A percentile compares a stretch with the other conserved stretches of the same genome.
phyloP scores from a whole-genome alignment of 2,888 invertebrate species.

The Philereme transversata region DNA sequence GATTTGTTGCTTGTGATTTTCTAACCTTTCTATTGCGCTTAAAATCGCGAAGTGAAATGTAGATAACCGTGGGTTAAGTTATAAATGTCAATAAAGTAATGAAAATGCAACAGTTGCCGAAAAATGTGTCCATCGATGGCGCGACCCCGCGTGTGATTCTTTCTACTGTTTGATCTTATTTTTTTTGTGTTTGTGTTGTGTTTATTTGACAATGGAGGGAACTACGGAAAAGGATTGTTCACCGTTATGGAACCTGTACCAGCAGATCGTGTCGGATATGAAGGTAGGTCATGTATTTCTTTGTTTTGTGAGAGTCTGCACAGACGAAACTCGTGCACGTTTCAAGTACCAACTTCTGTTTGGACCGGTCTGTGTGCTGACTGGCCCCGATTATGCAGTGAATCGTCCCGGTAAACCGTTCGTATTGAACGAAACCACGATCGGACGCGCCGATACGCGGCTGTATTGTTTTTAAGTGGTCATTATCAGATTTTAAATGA shows the following conservation, averaged over 20 bases:
- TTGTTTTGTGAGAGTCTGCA: slow-evolving; percentile 15
- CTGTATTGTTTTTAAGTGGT: slow-evolving; percentile 29
- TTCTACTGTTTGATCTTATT: slow-evolving; percentile 59
- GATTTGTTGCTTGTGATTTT: slow-evolving; percentile 72
- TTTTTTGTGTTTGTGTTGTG: slow-evolving; percentile 59
- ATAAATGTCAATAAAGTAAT: slow-evolving; percentile 37
- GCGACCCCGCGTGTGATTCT: slow-evolving; percentile 59
- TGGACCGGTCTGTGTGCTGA: slow-evolving; percentile 39
- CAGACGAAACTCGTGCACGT: background rate
- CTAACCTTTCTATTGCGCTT: slow-evolving; percentile 43
- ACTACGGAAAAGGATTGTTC: slow-evolving; percentile 92
- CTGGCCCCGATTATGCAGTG: slow-evolving; percentile 52
- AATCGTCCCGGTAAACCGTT: slow-evolving; percentile 59
- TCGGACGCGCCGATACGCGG: slow-evolving; percentile 41
- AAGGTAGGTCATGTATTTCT: slow-evolving; percentile 88
- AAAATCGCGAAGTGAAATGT: slow-evolving; percentile 69
- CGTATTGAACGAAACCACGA: slow-evolving; percentile 53
- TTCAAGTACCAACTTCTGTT: slow-evolving; percentile 30
- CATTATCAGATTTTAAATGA: slow-evolving; percentile 25
- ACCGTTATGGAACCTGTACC: slow-evolving; percentile 96
- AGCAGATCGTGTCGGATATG: slow-evolving; percentile 97
- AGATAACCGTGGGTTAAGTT: slow-evolving; percentile 52
- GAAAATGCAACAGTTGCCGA: slow-evolving; percentile 74
- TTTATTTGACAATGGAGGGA: slow-evolving; percentile 86
- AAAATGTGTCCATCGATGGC: slow-evolving; percentile 52